These are phyloP conservation scores for Drosophila nr. medialis DNA, from an alignment of 2,888 invertebrate genomes.

Conservation along the genomic window DNA sequence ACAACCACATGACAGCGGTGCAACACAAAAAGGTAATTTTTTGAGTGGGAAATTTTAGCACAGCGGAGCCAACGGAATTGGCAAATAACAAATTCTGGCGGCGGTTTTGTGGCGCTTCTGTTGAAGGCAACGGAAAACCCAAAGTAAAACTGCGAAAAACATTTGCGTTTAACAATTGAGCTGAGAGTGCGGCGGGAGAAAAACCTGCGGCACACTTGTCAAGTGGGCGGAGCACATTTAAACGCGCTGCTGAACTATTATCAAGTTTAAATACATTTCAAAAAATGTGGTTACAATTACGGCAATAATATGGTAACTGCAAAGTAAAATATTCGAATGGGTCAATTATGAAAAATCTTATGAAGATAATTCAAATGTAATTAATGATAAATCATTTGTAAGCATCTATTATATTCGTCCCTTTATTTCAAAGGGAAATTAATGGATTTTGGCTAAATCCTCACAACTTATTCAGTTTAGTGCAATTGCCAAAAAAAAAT, in stretches of 20 bases:
- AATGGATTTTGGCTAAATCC: constrained; percentile 5
- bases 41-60: constrained; percentile 62
- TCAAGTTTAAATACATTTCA: neutral
- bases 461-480: constrained; percentile 4
- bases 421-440: constrained; percentile 1
- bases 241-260: neutral
- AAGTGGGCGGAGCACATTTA: constrained; percentile 1
- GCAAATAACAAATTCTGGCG: constrained; percentile 38
- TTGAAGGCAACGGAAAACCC: constrained; percentile 35
- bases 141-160: constrained; percentile 50
- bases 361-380: neutral
- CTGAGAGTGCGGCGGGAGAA: constrained; percentile 9
- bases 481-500: constrained; percentile 5
- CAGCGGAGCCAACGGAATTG: constrained; percentile 5
- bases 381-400: constrained; percentile 6
- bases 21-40: constrained; percentile 76
- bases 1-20: constrained; percentile 72
- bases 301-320: neutral
- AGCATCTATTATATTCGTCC: constrained; percentile 1
- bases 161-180: constrained; percentile 58
- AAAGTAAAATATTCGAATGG: neutral
- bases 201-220: constrained; percentile 1
- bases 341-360: neutral
- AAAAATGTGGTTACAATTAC: neutral
- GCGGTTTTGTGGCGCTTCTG: constrained; percentile 41